Conservation (phyloP, 1,140 invertebrate genomes). For the Rhizoglyphus robini region DNA sequence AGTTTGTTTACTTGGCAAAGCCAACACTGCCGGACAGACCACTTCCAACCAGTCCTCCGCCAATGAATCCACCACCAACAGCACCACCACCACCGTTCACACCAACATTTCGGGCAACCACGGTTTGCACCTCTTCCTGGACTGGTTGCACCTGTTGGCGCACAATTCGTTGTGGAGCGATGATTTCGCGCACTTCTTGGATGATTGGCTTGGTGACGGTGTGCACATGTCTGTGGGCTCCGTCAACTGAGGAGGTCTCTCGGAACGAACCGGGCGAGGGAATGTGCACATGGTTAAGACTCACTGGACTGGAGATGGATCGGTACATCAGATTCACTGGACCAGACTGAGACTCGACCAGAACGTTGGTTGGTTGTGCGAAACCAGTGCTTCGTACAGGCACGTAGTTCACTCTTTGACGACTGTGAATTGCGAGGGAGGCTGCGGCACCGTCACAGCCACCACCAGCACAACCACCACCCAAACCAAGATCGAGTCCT, state of each 20-base stretch:
- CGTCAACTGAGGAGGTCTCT: constrained; percentile 12
- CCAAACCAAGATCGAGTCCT: too few species aligned
- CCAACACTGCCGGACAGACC: too few species aligned
- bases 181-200: too few species aligned
- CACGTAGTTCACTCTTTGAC: background rate
- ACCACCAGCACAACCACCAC: too few species aligned
- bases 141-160: too few species aligned
- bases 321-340: constrained; percentile 15
- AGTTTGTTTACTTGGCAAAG: too few species aligned
- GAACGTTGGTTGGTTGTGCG: background rate
- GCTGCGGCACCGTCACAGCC: background rate
- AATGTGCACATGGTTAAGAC: constrained; percentile 13
- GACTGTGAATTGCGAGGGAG: background rate
- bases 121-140: too few species aligned
- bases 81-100: too few species aligned
- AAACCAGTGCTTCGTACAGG: background rate
- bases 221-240: constrained; percentile 7
- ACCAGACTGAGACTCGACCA: background rate
- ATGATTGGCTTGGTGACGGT: too few species aligned
- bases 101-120: background rate
- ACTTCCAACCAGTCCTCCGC: too few species aligned
- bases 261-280: constrained; percentile 1
- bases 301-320: background rate
- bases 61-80: too few species aligned
- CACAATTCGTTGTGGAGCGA: too few species aligned